Conservation (phyloP, 1,140 invertebrate species). For the Globodera rostochiensis region DNA sequence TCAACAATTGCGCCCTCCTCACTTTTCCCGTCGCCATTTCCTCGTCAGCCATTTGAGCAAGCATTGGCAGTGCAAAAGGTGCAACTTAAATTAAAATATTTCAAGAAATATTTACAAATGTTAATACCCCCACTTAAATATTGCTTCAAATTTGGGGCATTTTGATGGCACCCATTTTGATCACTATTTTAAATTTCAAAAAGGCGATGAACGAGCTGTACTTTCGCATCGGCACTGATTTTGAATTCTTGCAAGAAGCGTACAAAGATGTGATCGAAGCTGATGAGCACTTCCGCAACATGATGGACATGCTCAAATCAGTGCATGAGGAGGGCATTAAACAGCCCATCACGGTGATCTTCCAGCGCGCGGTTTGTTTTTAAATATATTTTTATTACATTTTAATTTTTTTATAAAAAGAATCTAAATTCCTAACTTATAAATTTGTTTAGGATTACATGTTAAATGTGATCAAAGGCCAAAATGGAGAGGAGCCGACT, state of each 20-base stretch:
- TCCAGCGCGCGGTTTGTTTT: constrained; percentile 64
- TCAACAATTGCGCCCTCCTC: constrained; percentile 60
- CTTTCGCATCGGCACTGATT: constrained; percentile 61
- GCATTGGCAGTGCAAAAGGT: constrained; percentile 58
- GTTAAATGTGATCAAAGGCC: background rate
- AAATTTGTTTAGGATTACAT: background rate
- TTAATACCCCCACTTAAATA: too few species aligned
- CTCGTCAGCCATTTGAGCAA: constrained; percentile 54
- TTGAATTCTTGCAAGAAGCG: constrained; percentile 56
- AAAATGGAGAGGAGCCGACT: background rate
- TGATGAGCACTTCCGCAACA: constrained; percentile 58
- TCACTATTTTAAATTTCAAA: too few species aligned
- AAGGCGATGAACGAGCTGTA: constrained; percentile 60
- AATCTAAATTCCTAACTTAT: too few species aligned
- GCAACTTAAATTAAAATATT: background rate
- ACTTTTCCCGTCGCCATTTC: constrained; percentile 63
- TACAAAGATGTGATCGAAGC: constrained; percentile 59
- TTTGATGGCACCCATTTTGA: too few species aligned
- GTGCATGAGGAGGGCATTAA: constrained; percentile 50
- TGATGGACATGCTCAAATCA: constrained; percentile 56
- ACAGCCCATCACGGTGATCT: constrained; percentile 55
- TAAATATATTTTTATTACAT: too few species aligned
- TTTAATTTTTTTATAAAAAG: too few species aligned
- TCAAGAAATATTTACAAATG: background rate
- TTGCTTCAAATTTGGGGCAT: too few species aligned